Base-by-base conservation (phyloP, 2,888 invertebrate genomes). In the Synergus japonicus region DNA sequence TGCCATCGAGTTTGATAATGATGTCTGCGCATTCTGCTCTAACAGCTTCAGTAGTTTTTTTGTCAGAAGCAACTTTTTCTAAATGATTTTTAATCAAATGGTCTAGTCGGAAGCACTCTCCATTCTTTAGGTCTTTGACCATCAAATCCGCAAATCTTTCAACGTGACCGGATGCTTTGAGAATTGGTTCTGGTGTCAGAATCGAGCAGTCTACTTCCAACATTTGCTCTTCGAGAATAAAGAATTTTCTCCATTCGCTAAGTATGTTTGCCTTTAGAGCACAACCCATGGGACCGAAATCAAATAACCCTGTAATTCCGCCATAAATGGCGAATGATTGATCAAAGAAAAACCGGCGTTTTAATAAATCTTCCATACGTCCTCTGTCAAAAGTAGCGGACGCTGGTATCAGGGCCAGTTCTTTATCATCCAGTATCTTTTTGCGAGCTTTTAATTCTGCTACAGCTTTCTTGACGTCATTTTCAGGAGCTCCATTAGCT, bases 241-340 rank as follows among this genome's bases (percentile, higher is more conserved):
- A 99, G 92, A 97, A 98, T 87, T 97, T 97, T 82, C 99, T 94
- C 99, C 99, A 99, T 8, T 96, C 93, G 88, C 96, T 95, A 49
- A 99, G 93, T 91, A 99, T 95, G 92, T 99, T 99, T 29, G 97
- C 95, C 92, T 99, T 99, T 81, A 99, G 95, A 0, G 99, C 98
- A 93, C 99, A 99, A 3, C 99, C 99, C 98, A 99, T 99, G 0
- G 99, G 99, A 0, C 99, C 99, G 92, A 98, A 99, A 93, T 99
- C 99, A 93, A 97, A 99, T 90, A 99, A 97, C 0, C 99, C 96
- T 46, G 96, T 96, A 49, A 97, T 95, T 58, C 99, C 99, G 86
- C 99, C 99, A 93, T 99, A 99, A 88, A 99, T 99, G 0, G 99
- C 98, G 93, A 99, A 99, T 0, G 99, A 98, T 91, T 99, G 99